These are phyloP conservation scores for Dicentrarchus labrax DNA, from an alignment of 2,113 vertebrate genomes.

Conservation along the genomic window DNA sequence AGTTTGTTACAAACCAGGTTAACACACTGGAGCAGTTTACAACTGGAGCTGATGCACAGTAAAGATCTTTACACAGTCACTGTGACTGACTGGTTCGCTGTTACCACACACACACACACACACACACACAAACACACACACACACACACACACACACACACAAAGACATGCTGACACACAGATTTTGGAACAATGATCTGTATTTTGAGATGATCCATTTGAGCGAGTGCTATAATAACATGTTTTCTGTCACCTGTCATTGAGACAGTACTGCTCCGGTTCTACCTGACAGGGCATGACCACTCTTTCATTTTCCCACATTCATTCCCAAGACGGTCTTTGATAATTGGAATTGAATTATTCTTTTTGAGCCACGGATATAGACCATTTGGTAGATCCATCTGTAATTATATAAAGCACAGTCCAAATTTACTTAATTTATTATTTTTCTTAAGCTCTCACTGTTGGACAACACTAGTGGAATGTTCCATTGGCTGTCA, in stretches of 20 bases:
- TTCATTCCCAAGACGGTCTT: background rate
- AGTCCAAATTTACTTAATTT: background rate
- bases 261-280: constrained; percentile 7
- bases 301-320: constrained; percentile 29
- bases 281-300: constrained; percentile 40
- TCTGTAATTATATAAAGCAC: background rate
- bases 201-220: constrained; percentile 19
- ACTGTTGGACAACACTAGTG: too few relatives aligned
- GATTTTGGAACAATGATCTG: constrained; percentile 18
- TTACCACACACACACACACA: constrained; percentile 3
- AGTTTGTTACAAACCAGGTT: constrained; percentile 70
- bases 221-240: constrained; percentile 34
- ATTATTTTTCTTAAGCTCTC: background rate
- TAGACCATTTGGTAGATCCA: background rate
- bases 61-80: constrained; percentile 60
- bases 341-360: background rate
- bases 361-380: background rate
- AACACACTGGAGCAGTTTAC: constrained; percentile 71
- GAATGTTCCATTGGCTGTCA: background rate
- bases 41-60: constrained; percentile 50
- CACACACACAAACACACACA: constrained; percentile 6
- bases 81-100: constrained; percentile 49
- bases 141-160: constrained; percentile 13
- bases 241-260: constrained; percentile 26
- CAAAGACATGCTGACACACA: constrained; percentile 20